Conservation (phyloP, 2,888 invertebrate species). For the Slavum lentiscoides region DNA sequence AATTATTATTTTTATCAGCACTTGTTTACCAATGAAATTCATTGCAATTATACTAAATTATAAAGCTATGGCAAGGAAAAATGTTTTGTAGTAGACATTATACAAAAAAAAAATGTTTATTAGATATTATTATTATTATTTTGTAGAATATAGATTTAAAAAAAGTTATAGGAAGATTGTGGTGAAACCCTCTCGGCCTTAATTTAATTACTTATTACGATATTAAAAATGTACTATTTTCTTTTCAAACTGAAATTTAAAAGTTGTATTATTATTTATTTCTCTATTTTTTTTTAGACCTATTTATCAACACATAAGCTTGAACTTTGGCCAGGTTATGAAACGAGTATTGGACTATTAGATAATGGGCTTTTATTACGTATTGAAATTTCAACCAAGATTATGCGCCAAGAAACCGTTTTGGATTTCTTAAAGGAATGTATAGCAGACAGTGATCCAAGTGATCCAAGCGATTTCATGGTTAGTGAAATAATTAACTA, state of each 20-base stretch:
- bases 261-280: no score
- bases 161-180: no score
- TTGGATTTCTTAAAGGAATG: constrained; percentile 63
- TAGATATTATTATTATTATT: no score
- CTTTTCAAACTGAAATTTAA: background rate
- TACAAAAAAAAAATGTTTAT: no score
- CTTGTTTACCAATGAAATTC: no score
- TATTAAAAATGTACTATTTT: background rate
- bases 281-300: constrained; percentile 61
- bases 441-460: background rate
- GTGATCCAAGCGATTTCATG: constrained; percentile 57
- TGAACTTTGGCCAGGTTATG: constrained; percentile 81
- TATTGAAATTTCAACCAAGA: constrained; percentile 80
- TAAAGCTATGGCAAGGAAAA: no score
- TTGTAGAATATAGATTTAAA: no score
- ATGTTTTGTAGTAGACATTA: no score
- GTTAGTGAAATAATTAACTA: constrained; percentile 54
- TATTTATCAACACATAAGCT: constrained; percentile 67
- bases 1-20: no score
- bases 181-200: no score
- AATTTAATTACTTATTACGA: no score
- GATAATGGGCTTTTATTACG: constrained; percentile 76
- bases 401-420: constrained; percentile 77
- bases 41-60: no score
- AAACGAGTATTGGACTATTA: constrained; percentile 81